A percentile compares a stretch with the other conserved stretches of the same genome.
These are phyloP conservation scores for Drosophila maculinotata DNA, from an alignment of 2,888 invertebrate genomes.

Conservation along the genomic window DNA sequence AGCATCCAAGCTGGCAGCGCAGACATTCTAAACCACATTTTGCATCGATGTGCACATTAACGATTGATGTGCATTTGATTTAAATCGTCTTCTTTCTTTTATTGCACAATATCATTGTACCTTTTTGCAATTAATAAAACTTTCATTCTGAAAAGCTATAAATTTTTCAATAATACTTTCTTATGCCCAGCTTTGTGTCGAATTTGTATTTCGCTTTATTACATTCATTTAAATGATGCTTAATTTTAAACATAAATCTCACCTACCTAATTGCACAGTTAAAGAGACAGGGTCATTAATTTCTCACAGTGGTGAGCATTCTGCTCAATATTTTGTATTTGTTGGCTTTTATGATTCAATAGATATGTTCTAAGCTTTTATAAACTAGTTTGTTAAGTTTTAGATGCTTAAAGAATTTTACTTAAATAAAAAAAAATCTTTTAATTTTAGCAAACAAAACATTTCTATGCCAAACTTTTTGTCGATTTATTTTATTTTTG, in stretches of 20 bases:
- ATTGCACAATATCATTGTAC: not conserved
- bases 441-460: too few relatives aligned
- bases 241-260: not conserved
- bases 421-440: too few relatives aligned
- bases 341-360: not conserved
- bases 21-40: conserved; percentile 12
- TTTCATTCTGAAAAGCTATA: not conserved
- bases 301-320: not conserved
- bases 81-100: conserved; percentile 1
- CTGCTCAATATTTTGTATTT: not conserved
- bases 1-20: not conserved
- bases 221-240: not conserved
- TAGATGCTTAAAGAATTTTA: too few relatives aligned
- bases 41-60: not conserved
- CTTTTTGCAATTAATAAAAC: not conserved
- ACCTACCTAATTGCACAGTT: not conserved
- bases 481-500: too few relatives aligned
- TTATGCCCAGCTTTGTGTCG: not conserved
- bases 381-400: too few relatives aligned
- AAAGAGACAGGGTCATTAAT: not conserved
- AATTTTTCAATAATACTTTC: not conserved
- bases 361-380: not conserved
- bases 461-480: too few relatives aligned
- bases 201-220: not conserved
- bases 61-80: not conserved